Evolutionary conservation across 1,140 invertebrate species (phyloP), one percentile per base, ranked within the genome.

Genomic region (Neodiprion lecontei): DNA sequence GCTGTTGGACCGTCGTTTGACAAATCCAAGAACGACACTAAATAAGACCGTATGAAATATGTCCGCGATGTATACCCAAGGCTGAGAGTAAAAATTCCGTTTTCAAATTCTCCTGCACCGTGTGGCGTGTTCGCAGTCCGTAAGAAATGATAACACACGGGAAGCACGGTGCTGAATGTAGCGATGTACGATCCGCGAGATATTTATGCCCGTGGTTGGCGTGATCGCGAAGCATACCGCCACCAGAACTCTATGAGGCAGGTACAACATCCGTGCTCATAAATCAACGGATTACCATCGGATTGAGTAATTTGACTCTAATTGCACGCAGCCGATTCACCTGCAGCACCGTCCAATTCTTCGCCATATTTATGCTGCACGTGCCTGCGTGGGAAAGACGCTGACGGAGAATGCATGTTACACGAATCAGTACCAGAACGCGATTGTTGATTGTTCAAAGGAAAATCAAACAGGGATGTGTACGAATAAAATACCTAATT

Each of bases 111-210:
- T 40, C 28, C 28, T 40, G 28, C 28, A 40, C 28, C 28, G 28
- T 40, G 23, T 78, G 72, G 76, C 78, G 76, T 79, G 78, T 69
- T 72, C 73, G 68, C 67, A 77, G 61, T 79, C 77, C 78, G 73
- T 80, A 81, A 80, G 78, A 81, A 81, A 81, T 81, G 80, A 78
- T 80, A 78, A 79, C 75, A 76, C 74, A 76, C 67, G 48, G 66
- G 67, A 70, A 72, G 72, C 17, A 21, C 49, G 21, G 14, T 48
- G 50, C 68, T 17, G 48, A 68, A 49, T 74, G 49, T 75, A 76
- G 66, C 69, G 23, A 61, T 70, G 23, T 73, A 72, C 70, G 14
- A 50, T 70, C 50, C 14, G 40, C 72, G 75, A 76, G 72, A 81
- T 79, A 81, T 81, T 81, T 81, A 81, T 81, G 79, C 75, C 68